These are phyloP conservation scores for Aphyosemion australe DNA, from an alignment of 2,113 vertebrate species.

Conservation along the genomic window DNA sequence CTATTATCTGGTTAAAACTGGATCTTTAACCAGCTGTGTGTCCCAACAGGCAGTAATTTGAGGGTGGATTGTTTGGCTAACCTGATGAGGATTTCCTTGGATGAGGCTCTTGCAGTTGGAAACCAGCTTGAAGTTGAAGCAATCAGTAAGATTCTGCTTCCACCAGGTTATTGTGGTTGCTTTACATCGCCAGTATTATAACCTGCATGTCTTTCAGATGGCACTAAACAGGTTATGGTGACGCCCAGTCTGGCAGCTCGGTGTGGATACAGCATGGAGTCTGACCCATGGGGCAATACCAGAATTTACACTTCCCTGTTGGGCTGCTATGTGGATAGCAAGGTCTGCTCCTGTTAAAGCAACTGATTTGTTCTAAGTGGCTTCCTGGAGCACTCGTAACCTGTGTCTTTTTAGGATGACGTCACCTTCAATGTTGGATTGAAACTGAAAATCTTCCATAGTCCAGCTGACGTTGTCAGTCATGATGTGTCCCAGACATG, in stretches of 20 bases:
- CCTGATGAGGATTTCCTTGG: conserved; percentile 70
- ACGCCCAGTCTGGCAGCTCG: conserved; percentile 69
- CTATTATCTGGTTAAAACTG: not conserved
- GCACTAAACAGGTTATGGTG: conserved; percentile 47
- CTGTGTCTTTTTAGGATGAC: conserved; percentile 46
- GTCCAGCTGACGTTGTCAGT: conserved; percentile 28
- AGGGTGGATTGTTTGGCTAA: conserved; percentile 69
- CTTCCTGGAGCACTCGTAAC: too few relatives aligned
- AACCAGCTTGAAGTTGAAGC: conserved; percentile 75
- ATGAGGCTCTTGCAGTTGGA: conserved; percentile 69
- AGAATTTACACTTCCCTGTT: conserved; percentile 73
- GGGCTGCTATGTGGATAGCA: conserved; percentile 73
- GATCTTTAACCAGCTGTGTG: not conserved
- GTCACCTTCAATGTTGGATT: conserved; percentile 51
- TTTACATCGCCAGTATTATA: not conserved
- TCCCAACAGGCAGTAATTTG: conserved; percentile 53
- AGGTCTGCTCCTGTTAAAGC: conserved; percentile 41
- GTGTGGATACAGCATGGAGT: conserved; percentile 80
- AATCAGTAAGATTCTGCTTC: conserved; percentile 67
- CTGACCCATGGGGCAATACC: conserved; percentile 78
- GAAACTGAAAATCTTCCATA: conserved; percentile 58
- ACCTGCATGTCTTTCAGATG: conserved; percentile 58
- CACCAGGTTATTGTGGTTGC: not conserved
- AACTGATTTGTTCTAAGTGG: too few relatives aligned
- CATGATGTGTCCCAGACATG: conserved; percentile 65